phyloP scores from a whole-genome alignment of 2,888 invertebrate genomes.

The Eugnorisma glareosa region DNA sequence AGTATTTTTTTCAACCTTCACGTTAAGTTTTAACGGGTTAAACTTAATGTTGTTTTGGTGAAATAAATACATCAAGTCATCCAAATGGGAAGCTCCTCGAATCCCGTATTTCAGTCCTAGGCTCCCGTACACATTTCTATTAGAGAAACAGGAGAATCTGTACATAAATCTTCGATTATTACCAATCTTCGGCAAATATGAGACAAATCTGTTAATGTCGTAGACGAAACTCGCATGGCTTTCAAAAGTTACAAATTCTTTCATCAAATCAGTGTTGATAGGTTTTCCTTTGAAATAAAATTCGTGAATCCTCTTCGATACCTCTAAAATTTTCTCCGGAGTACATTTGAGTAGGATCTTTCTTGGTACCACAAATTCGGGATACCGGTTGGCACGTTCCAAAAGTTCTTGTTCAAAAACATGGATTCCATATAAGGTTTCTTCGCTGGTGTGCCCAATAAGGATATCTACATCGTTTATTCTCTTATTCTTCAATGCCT shows the following conservation, averaged over 20 bases:
- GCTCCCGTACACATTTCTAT: constrained; percentile 73
- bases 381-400: constrained; percentile 65
- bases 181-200: constrained; percentile 43
- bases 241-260: constrained; percentile 68
- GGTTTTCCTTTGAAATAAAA: constrained; percentile 73
- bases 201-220: constrained; percentile 62
- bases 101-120: constrained; percentile 71
- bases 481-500: constrained; percentile 81
- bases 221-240: constrained; percentile 66
- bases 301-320: constrained; percentile 72
- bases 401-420: constrained; percentile 46
- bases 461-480: constrained; percentile 91
- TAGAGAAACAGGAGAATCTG: constrained; percentile 72
- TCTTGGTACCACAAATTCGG: constrained; percentile 75
- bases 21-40: constrained; percentile 67
- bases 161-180: constrained; percentile 52
- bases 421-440: constrained; percentile 83
- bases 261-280: constrained; percentile 61
- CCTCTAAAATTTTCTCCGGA: constrained; percentile 64
- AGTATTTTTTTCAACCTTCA: constrained; percentile 71
- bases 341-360: constrained; percentile 67
- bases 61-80: constrained; percentile 77
- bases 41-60: background rate
- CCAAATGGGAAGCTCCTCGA: constrained; percentile 76
- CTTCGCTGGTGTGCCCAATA: constrained; percentile 92